Evolutionary conservation across 2,888 invertebrate species (phyloP).

Genomic region (Strigamia maritima): DNA sequence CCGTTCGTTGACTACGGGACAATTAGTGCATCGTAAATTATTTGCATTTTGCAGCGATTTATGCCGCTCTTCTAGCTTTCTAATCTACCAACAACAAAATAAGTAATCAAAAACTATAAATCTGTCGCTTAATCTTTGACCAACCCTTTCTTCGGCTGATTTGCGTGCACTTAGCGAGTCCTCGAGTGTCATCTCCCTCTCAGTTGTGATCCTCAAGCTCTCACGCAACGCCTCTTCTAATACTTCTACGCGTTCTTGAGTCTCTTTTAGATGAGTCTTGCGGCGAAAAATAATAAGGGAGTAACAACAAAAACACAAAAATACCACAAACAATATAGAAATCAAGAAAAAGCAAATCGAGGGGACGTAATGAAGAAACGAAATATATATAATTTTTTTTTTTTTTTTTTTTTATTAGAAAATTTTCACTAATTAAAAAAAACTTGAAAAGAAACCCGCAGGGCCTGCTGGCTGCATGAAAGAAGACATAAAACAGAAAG

Average conservation of each 20-base stretch:
- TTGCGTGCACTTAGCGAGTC: constrained; percentile 46
- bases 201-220: constrained; percentile 69
- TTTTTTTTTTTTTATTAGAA: neutral
- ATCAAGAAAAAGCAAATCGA: constrained; percentile 34
- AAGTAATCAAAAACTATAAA: neutral
- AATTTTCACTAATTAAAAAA: constrained; percentile 45
- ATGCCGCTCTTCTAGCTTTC: constrained; percentile 67
- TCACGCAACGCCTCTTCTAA: constrained; percentile 80
- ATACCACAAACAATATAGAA: constrained; percentile 39
- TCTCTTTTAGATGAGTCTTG: constrained; percentile 50
- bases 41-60: constrained; percentile 68
- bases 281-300: constrained; percentile 13
- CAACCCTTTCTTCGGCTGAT: constrained; percentile 24
- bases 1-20: constrained; percentile 63
- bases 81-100: constrained; percentile 57
- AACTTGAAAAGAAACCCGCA: constrained; percentile 48
- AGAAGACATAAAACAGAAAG: constrained; percentile 38
- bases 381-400: neutral
- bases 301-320: constrained; percentile 35
- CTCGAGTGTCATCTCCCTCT: constrained; percentile 64
- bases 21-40: constrained; percentile 66
- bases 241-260: constrained; percentile 69
- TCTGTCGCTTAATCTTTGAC: neutral
- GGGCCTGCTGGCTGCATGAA: constrained; percentile 44
- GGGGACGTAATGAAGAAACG: constrained; percentile 15